phyloP scores from a whole-genome alignment of 2,113 vertebrate species.

The Macrotus californicus region DNA sequence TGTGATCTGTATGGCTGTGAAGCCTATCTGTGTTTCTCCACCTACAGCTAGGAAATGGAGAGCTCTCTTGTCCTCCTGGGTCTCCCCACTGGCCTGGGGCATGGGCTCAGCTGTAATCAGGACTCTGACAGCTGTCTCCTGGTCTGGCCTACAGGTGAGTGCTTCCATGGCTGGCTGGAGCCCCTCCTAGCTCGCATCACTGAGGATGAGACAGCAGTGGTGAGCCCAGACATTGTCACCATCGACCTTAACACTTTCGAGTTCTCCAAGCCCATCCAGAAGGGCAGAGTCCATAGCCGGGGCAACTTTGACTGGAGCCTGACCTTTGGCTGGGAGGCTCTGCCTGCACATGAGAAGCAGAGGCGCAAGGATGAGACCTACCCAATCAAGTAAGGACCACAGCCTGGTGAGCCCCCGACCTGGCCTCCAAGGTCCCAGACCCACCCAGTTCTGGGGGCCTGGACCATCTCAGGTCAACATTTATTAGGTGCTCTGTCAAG shows the following conservation, averaged over 20 bases:
- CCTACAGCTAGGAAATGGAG: background rate
- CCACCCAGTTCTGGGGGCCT: background rate
- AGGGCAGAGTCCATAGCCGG: slow-evolving; percentile 85
- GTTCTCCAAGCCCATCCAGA: slow-evolving; percentile 87
- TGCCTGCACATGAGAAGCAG: slow-evolving; percentile 82
- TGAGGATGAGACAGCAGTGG: slow-evolving; percentile 90
- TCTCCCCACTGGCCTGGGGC: background rate
- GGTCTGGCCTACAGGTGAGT: slow-evolving; percentile 87
- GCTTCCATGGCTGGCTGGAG: slow-evolving; percentile 96
- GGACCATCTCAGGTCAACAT: background rate
- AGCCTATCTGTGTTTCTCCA: background rate
- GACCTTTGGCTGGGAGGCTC: slow-evolving; percentile 90
- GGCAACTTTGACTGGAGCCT: slow-evolving; percentile 98
- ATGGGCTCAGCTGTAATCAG: background rate
- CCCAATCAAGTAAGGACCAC: slow-evolving; percentile 89
- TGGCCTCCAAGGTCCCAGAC: background rate
- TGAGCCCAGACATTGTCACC: slow-evolving; percentile 93
- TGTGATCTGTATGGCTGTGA: background rate
- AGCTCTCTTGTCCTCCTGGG: background rate
- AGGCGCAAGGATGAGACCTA: slow-evolving; percentile 94
- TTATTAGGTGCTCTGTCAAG: background rate
- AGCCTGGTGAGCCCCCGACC: background rate
- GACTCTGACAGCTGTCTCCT: background rate
- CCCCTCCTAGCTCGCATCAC: slow-evolving; percentile 91
- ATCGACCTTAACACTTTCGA: slow-evolving; percentile 92